Evolutionary conservation across 2,113 vertebrate genomes (phyloP), one percentile per base, ranked within the genome.

Genomic region (Eptesicus fuscus): DNA sequence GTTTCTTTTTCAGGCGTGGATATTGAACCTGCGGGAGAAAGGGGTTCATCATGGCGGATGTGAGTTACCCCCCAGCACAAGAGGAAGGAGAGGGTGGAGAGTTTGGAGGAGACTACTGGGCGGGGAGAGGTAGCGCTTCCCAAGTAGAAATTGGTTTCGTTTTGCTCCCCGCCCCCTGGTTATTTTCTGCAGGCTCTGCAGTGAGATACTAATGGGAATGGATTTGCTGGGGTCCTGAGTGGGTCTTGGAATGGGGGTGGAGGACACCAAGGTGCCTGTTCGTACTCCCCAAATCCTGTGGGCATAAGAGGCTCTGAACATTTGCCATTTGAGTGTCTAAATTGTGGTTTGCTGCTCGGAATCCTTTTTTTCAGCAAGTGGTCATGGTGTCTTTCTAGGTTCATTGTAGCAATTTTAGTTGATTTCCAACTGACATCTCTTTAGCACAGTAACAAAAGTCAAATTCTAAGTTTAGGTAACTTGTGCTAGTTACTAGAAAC

Each of bases 1-100:
- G 77, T 97, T 95, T 97, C 69, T 96, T 69, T 97, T 97, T 20
- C 91, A 97, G 97, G 96, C 47, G 90, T 74, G 86, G 63, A 92
- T 94, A 73, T 25, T 69, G 93, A 92, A 32, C 84, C 94, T 82
- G 85, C 91, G 12, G 37, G 85, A 94, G 83, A 28, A 91, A 73
- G 94, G 96, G 93, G 86, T 70, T 96, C 97, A 14, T 94, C 97
- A 97, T 97, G 97, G 97, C 97, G 88, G 97, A 97, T 94, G 97
- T 97, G 96, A 97, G 97, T 97, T 88, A 67, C 79, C 73, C 63
- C 70, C 49, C 49, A 5, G 18, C 74, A 12, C 65, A 1, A 25
- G 44, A 32, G 53, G 59, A 32, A 40, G 76, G 80, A 59, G 59
- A 77, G 65, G 23, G 22, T 30, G 88, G 76, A 59, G 25, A 70